Evolutionary conservation across 2,797 vertebrate genomes (phyloP), one percentile per base, ranked within the genome.

Genomic region (Psittacula derbiana): DNA sequence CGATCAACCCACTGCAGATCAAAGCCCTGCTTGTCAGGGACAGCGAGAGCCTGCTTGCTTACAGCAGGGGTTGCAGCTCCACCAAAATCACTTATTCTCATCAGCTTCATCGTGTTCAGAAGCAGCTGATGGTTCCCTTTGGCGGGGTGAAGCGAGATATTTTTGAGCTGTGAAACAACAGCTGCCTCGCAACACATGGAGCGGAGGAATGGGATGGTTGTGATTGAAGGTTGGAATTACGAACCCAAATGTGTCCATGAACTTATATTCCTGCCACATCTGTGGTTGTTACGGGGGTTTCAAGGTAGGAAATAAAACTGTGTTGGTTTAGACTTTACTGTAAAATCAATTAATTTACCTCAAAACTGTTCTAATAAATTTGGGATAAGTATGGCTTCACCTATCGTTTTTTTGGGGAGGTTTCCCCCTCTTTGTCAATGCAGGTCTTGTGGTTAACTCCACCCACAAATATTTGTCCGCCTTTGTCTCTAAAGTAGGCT

Each of bases 101-200:
- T 70, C 91, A 91, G 89, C 58, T 62, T 73, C 84, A 24, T 33
- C 0, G 0, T 36, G 10, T 81, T 84, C 52, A 55, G 80, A 79
- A 88, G 72, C 89, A 94, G 91, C 75, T 80, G 92, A 41, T 58
- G 11, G 28, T 20, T 91, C 46, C 55, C 85, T 91, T 94, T 67
- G 87, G 86, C 2, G 4, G 72, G 40, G 61, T 30, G 89, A 93
- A 91, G 84, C 3, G 3, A 79, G 93, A 75, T 80, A 66, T 73
- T 92, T 93, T 80, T 81, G 89, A 88, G 21, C 69, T 31, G 40
- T n/a, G 87, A 52, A 92, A 83, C 40, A 62, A 50, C 87, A 93
- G 89, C 85, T 94, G 91, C 49, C 57, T 91, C 0, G 0, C 50
- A 52, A 47, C 2, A 4, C 52, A 52, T 6, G 58, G 70, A 80